Evolutionary conservation across 2,888 invertebrate species (phyloP), one percentile per base, ranked within the genome.

Genomic region (Tinea semifulvella): DNA sequence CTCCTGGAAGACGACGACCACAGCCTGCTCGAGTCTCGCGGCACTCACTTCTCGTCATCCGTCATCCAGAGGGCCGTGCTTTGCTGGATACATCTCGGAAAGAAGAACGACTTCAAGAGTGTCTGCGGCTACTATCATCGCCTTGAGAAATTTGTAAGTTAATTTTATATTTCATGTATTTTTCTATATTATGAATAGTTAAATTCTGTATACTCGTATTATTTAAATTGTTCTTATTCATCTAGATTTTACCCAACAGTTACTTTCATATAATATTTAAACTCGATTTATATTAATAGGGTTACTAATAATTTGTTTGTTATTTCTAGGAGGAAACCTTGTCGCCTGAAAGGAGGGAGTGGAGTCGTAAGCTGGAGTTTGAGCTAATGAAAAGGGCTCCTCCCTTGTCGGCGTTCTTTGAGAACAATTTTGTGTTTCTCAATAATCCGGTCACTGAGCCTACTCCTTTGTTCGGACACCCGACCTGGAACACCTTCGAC

Each of bases 61-160:
- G 36, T 36, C 17, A 36, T 36, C 7, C 43, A 38, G 8, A 31
- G 25, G 7, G 16, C 25, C 3, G 10, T 13, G 20, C 18, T 36
- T 11, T 11, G 36, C 2, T 46, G 46, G 46, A 10, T 38, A 3
- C 43, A 46, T 2, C 27, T 46, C n/a, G 28, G 43, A 2, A 18
- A 43, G 16, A 36, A 19, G 18, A 43, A 43, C 6, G 25, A 17
- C 4, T 46, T 46, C 26, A 10, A 25, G 5, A 1, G 14, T 17
- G 27, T 38, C 19, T 38, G 38, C 38, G 38, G 27, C 8, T 43
- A 46, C 11, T 46, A 46, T 19, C 22, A 43, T 13, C 26, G 38
- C 1, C 35, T 46, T 11, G 38, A 46, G 26, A 10, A 46, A 19
- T 7, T 43, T 42, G 46, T 46, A 20, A 8, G 43, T 43, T n/a